Percentiles rank a stretch among this genome's conserved stretches.
Conservation (phyloP, 2,113 vertebrate genomes). For the Anhinga anhinga region DNA sequence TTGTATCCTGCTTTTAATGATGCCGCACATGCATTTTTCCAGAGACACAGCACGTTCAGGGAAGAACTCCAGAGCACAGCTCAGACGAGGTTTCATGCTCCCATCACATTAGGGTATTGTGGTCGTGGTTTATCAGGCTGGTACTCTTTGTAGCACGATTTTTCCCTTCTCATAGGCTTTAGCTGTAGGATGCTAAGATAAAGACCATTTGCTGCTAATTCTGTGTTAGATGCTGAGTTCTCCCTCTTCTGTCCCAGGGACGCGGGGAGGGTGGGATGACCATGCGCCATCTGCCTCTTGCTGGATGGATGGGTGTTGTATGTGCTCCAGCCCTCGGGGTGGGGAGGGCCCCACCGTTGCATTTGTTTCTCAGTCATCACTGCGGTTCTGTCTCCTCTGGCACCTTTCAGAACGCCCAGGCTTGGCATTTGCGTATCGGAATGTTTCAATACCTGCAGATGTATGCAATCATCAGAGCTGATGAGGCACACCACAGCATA, state of each 20-base stretch:
- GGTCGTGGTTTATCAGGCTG: not conserved
- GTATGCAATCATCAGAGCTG: not conserved
- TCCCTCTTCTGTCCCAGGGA: not conserved
- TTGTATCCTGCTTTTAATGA: not conserved
- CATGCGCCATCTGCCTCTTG: rapidly evolving
- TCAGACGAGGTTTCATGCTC: not conserved
- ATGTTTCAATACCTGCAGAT: not conserved
- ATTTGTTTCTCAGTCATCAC: not conserved
- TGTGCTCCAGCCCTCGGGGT: not conserved
- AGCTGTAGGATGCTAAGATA: not conserved
- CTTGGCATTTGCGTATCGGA: not conserved
- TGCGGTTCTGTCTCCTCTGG: rapidly evolving
- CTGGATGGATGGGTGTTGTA: not conserved
- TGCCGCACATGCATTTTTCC: not conserved
- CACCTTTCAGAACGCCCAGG: not conserved
- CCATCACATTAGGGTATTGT: not conserved
- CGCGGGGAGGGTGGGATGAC: not conserved
- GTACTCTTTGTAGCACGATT: not conserved
- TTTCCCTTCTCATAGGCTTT: not conserved
- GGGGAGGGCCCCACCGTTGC: not conserved
- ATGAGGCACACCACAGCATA: not conserved
- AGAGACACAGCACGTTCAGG: not conserved
- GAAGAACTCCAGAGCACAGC: not conserved
- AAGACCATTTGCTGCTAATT: not conserved
- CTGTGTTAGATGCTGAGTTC: not conserved